phyloP scores from a whole-genome alignment of 2,113 vertebrate species.

The Coryphaenoides rupestris region DNA sequence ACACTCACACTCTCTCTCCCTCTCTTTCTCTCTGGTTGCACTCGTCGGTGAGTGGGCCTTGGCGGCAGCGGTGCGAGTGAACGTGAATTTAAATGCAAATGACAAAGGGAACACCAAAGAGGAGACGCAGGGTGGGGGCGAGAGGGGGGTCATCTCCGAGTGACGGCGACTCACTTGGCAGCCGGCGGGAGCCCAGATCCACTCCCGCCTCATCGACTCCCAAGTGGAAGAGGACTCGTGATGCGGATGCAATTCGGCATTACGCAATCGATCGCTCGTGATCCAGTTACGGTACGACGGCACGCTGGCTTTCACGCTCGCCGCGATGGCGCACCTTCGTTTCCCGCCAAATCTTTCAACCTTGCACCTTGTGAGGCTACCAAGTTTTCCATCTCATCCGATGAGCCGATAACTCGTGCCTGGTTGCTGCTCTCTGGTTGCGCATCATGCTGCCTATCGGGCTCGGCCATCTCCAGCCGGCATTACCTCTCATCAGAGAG shows the following conservation, averaged over 20 bases:
- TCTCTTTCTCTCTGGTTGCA: too few species aligned
- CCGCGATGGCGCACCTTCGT: too few species aligned
- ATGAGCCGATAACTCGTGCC: slow-evolving; percentile 33
- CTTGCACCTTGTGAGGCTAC: slow-evolving; percentile 8
- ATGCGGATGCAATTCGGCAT: background rate
- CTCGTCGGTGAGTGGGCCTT: background rate
- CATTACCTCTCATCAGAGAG: background rate
- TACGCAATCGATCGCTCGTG: background rate
- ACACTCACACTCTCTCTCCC: too few species aligned
- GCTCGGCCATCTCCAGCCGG: slow-evolving; percentile 8
- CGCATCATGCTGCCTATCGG: background rate
- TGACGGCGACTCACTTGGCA: background rate
- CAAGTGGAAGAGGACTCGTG: too few species aligned
- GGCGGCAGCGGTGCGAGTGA: background rate
- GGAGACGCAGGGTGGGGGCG: background rate
- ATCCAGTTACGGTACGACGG: background rate
- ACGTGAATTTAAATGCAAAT: background rate
- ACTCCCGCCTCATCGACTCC: too few species aligned
- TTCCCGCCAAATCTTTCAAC: slow-evolving; percentile 4
- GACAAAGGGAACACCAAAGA: background rate
- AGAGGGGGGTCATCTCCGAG: background rate
- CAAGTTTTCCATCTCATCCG: background rate
- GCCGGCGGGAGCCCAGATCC: too few species aligned
- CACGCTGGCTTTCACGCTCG: too few species aligned
- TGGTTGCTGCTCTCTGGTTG: too few species aligned